phyloP scores from a whole-genome alignment of 2,888 invertebrate species.

The Lasiommata megera region DNA sequence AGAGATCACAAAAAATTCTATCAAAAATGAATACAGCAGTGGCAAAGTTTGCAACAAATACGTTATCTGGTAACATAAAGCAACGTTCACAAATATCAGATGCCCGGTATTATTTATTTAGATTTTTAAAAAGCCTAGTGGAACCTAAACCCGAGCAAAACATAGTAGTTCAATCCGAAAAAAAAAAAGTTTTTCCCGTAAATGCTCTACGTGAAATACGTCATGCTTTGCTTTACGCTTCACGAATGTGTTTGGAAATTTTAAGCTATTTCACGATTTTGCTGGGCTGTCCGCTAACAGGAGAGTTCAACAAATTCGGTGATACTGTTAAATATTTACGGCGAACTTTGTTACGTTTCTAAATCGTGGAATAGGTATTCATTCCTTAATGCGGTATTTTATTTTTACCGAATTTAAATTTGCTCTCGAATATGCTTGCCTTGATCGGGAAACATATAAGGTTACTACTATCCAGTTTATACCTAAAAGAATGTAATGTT shows the following conservation, averaged over 20 bases:
- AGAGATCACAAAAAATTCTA: too few species aligned
- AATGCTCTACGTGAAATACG: conserved; percentile 37
- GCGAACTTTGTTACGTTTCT: neutral
- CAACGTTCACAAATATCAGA: conserved; percentile 28
- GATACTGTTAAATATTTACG: conserved; percentile 17
- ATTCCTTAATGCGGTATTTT: too few species aligned
- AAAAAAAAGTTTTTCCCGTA: conserved; percentile 35
- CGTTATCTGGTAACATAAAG: conserved; percentile 18
- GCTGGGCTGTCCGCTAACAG: conserved; percentile 24
- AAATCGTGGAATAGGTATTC: neutral
- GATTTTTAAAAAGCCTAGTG: conserved; percentile 29
- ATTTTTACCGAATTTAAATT: too few species aligned
- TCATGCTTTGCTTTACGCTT: conserved; percentile 34
- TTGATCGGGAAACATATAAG: too few species aligned
- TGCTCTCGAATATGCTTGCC: too few species aligned
- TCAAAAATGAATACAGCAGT: neutral
- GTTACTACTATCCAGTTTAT: too few species aligned
- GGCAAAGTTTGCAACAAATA: neutral
- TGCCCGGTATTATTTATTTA: conserved; percentile 32
- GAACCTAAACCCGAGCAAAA: conserved; percentile 37
- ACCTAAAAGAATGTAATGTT: too few species aligned
- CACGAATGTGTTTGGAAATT: conserved; percentile 35
- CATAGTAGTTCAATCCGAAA: conserved; percentile 36
- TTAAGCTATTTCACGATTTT: conserved; percentile 35
- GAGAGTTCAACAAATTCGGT: conserved; percentile 23